Evolutionary conservation across 2,113 vertebrate genomes (phyloP).

Genomic region (Limanda limanda): DNA sequence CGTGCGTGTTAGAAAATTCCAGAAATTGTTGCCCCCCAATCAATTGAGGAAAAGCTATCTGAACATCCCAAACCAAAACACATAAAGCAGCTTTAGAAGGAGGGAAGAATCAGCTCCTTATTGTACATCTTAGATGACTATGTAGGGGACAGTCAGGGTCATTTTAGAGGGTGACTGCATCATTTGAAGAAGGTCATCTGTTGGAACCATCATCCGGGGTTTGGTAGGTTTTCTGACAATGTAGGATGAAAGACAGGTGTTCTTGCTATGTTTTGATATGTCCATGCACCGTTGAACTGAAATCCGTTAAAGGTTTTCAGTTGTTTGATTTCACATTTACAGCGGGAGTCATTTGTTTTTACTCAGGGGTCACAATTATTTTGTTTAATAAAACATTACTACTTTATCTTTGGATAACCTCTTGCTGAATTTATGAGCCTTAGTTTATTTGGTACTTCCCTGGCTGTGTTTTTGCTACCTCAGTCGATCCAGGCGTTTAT

Average conservation of each 20-base stretch:
- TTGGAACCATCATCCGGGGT: background rate
- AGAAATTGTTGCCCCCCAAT: too few relatives aligned
- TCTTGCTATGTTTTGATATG: conserved; percentile 7
- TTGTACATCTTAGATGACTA: background rate
- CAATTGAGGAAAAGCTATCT: too few relatives aligned
- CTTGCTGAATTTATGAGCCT: conserved; percentile 14
- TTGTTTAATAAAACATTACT: background rate
- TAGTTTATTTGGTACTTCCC: background rate
- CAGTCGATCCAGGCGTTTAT: conserved; percentile 43
- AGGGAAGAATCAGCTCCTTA: background rate
- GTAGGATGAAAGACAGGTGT: background rate
- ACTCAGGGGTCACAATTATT: background rate
- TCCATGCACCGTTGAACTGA: background rate
- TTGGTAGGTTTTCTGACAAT: background rate
- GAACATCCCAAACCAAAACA: too few relatives aligned
- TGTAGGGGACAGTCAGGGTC: background rate
- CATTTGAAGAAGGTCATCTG: background rate
- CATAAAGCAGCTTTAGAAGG: too few relatives aligned
- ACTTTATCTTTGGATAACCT: conserved; percentile 1
- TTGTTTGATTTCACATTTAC: background rate
- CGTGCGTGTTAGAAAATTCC: background rate
- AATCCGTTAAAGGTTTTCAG: background rate
- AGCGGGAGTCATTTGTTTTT: background rate
- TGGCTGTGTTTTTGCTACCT: conserved; percentile 28
- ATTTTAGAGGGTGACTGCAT: background rate